Evolutionary conservation across 1,140 invertebrate species (phyloP), one percentile per base, ranked within the genome.

Genomic region (Drosophila arawakana): DNA sequence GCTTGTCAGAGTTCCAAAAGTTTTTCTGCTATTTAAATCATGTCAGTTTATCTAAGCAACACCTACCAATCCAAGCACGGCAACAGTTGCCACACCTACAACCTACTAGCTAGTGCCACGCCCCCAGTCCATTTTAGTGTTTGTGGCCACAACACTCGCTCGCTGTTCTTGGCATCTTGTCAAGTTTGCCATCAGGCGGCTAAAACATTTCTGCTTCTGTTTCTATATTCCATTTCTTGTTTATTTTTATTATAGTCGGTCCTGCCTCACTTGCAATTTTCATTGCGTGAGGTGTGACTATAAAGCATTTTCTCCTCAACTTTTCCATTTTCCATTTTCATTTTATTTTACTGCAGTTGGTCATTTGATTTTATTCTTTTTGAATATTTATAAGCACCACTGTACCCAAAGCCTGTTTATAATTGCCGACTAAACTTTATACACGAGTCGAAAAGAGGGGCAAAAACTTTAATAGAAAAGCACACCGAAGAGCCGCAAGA

Each of bases 21-120:
- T 88, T 88, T 88, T 88, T 88, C 80, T 78, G 81, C 85, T 83
- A 88, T 89, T 88, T 88, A 88, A 88, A 88, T 89, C 83, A 89
- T 88, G 84, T 71, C 84, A 88, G 84, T 86, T 86, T 86, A 86
- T 88, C 84, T 88, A 88, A 83, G 80, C 84, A 89, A 73, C 78
- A 54, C 70, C 50, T 65, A 34, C 46, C 49, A 67, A 49, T 59
- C 57, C 63, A 54, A 55, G 50, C 52, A 70, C 76, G 57, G 80
- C 80, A 86, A 88, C 82, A 86, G 82, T 86, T 86, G 83, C 82
- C 82, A 83, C 82, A 88, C 82, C 79, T 62, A 30, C 25, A 0
- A 30, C 25, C 25, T 30, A 30, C 25, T 30, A 6, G 2, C 68
- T 43, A 34, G n/a, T 44, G 49, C 21, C 58, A 70, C 81, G 59